Percentiles rank a stretch among this genome's conserved stretches.
Evolutionary conservation across 1,140 invertebrate species (phyloP).

Genomic region (Neodiprion lecontei): DNA sequence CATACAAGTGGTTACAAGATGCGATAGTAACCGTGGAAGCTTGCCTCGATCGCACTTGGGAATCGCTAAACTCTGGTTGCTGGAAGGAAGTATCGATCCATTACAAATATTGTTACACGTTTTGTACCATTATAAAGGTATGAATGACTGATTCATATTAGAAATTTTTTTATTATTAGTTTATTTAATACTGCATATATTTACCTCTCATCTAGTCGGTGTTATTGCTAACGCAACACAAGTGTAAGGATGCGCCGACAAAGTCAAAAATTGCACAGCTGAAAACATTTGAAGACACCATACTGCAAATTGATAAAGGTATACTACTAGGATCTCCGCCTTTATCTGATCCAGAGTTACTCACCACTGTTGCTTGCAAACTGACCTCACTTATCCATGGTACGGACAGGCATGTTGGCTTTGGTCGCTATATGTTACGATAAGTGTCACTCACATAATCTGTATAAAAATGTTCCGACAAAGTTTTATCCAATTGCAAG

Average conservation of each 20-base stretch:
- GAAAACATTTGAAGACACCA: slow-evolving; percentile 58
- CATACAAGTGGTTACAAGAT: slow-evolving; percentile 44
- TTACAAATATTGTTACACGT: slow-evolving; percentile 68
- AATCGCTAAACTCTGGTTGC: slow-evolving; percentile 83
- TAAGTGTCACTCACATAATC: not conserved
- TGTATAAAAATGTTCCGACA: too few relatives aligned
- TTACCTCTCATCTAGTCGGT: slow-evolving; percentile 33
- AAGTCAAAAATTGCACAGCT: slow-evolving; percentile 9
- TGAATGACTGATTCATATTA: slow-evolving; percentile 34
- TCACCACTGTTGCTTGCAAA: slow-evolving; percentile 64
- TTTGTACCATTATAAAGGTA: slow-evolving; percentile 70
- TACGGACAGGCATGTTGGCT: slow-evolving; percentile 22
- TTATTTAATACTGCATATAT: slow-evolving; percentile 1
- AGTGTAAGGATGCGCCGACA: slow-evolving; percentile 12
- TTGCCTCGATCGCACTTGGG: slow-evolving; percentile 78
- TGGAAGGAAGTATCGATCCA: slow-evolving; percentile 78
- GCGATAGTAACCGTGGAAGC: slow-evolving; percentile 58
- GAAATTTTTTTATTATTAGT: slow-evolving; percentile 8
- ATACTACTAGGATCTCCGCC: slow-evolving; percentile 81
- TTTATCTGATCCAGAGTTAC: slow-evolving; percentile 55
- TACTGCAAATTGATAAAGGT: slow-evolving; percentile 81
- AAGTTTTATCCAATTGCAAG: too few relatives aligned
- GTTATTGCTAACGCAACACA: slow-evolving; percentile 45
- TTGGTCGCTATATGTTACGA: slow-evolving; percentile 8
- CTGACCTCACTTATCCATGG: slow-evolving; percentile 50